Evolutionary conservation across 1,140 invertebrate genomes (phyloP), one percentile per base, ranked within the genome.

Genomic region (Drosophila biarmipes): DNA sequence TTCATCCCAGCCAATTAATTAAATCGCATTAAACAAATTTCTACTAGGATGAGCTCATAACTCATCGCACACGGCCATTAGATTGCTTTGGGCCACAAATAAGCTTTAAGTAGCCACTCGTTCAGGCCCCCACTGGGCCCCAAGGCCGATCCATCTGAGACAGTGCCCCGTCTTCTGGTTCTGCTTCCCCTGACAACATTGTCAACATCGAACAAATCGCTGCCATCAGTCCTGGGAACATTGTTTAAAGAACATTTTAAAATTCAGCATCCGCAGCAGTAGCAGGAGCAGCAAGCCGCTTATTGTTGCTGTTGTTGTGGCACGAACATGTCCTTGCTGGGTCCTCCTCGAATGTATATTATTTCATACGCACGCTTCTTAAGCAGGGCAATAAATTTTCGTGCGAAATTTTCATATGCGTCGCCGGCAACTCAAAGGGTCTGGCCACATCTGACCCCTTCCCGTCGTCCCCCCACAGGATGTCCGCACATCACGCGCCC

Each of bases 241-340:
- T 82, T 87, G 84, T 82, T 87, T 87, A 87, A 87, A 76, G 84
- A 87, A 57, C 71, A 81, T 82, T 89, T 87, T 87, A 89, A 89
- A 87, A 87, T 86, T 87, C 82, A 87, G 73, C 72, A 85, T 51
- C 73, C 57, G 56, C 69, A 67, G 54, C 66, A 58, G n/a, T n/a
- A n/a, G 42, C 34, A 63, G 55, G 7, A 42, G 53, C n/a, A 56
- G 19, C 24, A 53, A 27, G 34, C 37, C 51, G 51, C 51, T 38
- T 48, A 5, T 71, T 71, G 40, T 34, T 66, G 37, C 40, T 48
- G 40, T 35, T 64, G 35, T 27, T 69, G 64, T 35, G 61, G 61
- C 55, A 46, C 40, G 42, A 66, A 64, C 63, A 64, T 64, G 63
- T 64, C 42, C 62, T 61, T 29, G 11, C 35, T 37, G 10, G 21